Base-by-base conservation (phyloP, 2,888 invertebrate genomes). In the Diloba caeruleocephala region DNA sequence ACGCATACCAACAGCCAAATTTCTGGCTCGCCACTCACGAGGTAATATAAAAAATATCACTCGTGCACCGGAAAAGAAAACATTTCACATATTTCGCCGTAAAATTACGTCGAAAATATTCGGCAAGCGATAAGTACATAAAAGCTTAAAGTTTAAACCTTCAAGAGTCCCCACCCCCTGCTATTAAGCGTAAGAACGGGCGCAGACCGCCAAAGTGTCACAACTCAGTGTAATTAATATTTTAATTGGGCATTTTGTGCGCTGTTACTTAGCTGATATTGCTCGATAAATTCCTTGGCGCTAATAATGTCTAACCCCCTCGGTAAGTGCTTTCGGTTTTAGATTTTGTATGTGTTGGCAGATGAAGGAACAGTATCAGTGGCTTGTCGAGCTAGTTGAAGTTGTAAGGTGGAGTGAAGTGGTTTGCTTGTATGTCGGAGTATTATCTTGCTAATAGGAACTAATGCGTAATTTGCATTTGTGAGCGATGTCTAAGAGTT, bases 191-290 rank as follows among this genome's bases (percentile, higher is more conserved):
- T 78, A 80, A 80, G 81, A 78, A 78, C 73, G 79, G 65, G 76
- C 77, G 67, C 72, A 77, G 79, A 79, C 83, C 85, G 82, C 78
- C 80, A 72, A 84, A 87, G 85, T 87, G 87, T 87, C 88, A 84
- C 87, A 88, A 87, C 88, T 88, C 86, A 85, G 82, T 86, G 91
- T 90, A 93, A 92, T 93, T 93, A 93, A 91, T 91, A 92, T 92
- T 92, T 93, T 92, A 92, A 93, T 92, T 92, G 91, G 90, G 89
- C 89, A 89, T 90, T 91, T 89, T 84, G 85, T 86, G 89, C 90
- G 89, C 87, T 89, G 89, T 88, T 88, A 89, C 88, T 86, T 79
- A 82, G 87, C 87, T 89, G 89, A 91, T 90, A 89, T 88, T 85
- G 89, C 89, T 81, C 89, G 87, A 90, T 90, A 90, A 90, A 90